Evolutionary conservation across 2,797 vertebrate genomes (phyloP).

Genomic region (Alcedo quadribrachys): DNA sequence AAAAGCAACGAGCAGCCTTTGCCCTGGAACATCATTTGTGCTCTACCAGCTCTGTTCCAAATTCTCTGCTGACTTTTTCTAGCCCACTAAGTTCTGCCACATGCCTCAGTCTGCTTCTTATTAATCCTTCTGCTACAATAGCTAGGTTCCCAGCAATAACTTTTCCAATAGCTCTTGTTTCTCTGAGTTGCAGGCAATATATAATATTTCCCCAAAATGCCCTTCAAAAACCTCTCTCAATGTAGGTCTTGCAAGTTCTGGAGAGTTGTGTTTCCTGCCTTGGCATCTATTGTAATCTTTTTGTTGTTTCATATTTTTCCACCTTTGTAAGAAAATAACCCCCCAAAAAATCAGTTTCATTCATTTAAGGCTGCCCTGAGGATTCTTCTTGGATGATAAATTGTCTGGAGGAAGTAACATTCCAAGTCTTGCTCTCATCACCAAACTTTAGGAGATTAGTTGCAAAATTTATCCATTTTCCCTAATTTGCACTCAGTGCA

Average conservation of each 20-base stretch:
- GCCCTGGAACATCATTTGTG: neutral
- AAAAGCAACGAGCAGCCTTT: neutral
- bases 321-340: neutral
- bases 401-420: neutral
- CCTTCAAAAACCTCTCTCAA: neutral
- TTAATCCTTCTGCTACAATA: neutral
- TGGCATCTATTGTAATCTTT: neutral
- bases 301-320: neutral
- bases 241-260: neutral
- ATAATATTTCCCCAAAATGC: neutral
- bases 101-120: neutral
- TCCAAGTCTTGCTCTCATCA: neutral
- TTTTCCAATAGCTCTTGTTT: neutral
- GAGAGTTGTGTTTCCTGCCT: neutral
- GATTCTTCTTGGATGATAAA: neutral
- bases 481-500: neutral
- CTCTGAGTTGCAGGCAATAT: neutral
- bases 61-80: neutral
- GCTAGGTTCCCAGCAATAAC: neutral
- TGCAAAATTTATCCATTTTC: neutral
- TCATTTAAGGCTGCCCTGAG: neutral
- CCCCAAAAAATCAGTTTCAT: neutral
- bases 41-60: neutral
- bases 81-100: neutral
- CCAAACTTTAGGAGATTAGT: neutral